Conservation (phyloP, 2,113 vertebrate species). For the Clarias magur region DNA sequence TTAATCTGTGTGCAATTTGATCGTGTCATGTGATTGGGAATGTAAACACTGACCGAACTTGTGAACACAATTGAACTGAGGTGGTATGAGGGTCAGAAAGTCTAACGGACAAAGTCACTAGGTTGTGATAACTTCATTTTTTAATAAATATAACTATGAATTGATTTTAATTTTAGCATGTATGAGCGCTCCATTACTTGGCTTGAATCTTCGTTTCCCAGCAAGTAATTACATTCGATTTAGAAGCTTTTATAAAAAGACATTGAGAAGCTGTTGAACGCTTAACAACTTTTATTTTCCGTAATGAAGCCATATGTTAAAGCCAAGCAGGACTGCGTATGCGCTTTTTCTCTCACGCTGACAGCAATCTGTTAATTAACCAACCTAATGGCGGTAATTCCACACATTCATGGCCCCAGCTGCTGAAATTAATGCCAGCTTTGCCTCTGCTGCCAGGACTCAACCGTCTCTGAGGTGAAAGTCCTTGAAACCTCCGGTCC, state of each 20-base stretch:
- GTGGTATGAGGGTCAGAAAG: background rate
- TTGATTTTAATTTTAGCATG: background rate
- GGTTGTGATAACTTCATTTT: background rate
- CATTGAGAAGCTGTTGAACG: background rate
- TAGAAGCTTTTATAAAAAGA: background rate
- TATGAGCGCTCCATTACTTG: too few relatives aligned
- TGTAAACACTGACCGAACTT: background rate
- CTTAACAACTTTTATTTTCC: background rate
- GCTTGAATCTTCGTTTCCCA: background rate
- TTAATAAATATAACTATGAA: background rate
- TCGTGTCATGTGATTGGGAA: background rate
- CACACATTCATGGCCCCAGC: constrained; percentile 50
- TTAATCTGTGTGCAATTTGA: constrained; percentile 25
- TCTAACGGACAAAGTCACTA: background rate
- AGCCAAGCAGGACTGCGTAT: background rate
- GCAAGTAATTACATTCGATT: background rate
- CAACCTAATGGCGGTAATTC: constrained; percentile 61
- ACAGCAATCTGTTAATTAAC: constrained; percentile 64
- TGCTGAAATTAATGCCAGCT: constrained; percentile 54
- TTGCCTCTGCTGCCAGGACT: constrained; percentile 48
- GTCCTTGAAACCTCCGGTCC: constrained; percentile 54
- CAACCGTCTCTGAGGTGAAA: constrained; percentile 57
- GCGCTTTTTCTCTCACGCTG: constrained; percentile 33
- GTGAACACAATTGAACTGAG: background rate
- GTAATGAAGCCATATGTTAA: background rate